Evolutionary conservation across 2,888 invertebrate genomes (phyloP), one percentile per base, ranked within the genome.

Genomic region (Augochlorella aurata): DNA sequence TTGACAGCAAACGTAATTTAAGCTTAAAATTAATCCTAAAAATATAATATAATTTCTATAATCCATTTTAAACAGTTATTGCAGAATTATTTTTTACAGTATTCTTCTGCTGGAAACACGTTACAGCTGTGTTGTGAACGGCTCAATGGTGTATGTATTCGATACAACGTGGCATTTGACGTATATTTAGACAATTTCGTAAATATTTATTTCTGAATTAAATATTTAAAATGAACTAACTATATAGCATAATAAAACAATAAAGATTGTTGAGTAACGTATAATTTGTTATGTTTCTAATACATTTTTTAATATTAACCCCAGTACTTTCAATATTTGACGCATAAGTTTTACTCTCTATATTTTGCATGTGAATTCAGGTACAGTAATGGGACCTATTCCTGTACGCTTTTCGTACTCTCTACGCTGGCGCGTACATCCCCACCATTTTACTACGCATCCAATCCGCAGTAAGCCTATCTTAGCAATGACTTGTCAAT

Each of bases 101-200:
- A 66, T 9, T 50, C 58, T 71, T 74, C 50, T 72, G 66, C 70
- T 77, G 63, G 61, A 44, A 58, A 69, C 38, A 65, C 75, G 82
- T 73, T 69, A 29, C 58, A 24, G 65, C 49, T 47, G 72, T 69
- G 76, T 71, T 29, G 52, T 63, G 24, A 45, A 21, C 50, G 66
- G 18, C 75, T 54, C 21, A 84, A 87, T 86, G 87, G 85, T 69
- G 47, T 38, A 45, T 69, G 47, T 38, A 47, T 50, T 67, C 14
- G 61, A 81, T 88, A 87, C 90, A 88, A 90, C 90, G 90, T 90
- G 90, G 89, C 90, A 89, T 82, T 77, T 77, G 73, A 85, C 77
- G 80, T 82, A 49, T 29, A 29, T 65, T 52, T 49, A 49, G 49
- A 71, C 45, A 79, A 65, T 45, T 38, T 45, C 18, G 66, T 45